These are phyloP conservation scores for Endotricha flammealis DNA, from an alignment of 2,888 invertebrate species.

Conservation along the genomic window DNA sequence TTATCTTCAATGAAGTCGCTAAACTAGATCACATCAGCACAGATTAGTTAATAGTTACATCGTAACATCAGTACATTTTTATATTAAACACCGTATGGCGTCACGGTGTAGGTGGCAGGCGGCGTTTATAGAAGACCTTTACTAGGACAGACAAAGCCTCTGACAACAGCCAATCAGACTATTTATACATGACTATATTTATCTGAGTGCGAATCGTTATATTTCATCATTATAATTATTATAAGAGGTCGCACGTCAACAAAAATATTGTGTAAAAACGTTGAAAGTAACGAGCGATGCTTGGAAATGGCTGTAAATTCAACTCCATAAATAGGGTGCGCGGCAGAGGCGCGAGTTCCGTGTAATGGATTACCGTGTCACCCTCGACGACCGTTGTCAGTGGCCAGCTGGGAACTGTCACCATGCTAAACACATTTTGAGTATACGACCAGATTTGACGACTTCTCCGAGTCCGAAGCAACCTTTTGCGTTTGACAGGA, in stretches of 20 bases:
- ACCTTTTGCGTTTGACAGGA: neutral
- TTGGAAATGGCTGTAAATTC: slow-evolving; percentile 8
- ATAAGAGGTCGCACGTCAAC: neutral
- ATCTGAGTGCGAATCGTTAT: too few relatives aligned
- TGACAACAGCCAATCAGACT: too few relatives aligned
- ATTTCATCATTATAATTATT: too few relatives aligned
- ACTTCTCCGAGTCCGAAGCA: neutral
- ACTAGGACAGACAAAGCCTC: too few relatives aligned
- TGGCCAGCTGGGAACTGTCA: slow-evolving; percentile 22
- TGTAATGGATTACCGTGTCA: slow-evolving; percentile 60
- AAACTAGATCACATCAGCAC: too few relatives aligned
- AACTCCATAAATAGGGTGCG: slow-evolving; percentile 8
- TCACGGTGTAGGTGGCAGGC: too few relatives aligned
- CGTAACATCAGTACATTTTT: too few relatives aligned
- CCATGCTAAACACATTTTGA: slow-evolving; percentile 3
- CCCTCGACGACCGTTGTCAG: slow-evolving; percentile 50
- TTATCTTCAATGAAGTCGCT: too few relatives aligned
- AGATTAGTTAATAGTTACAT: too few relatives aligned
- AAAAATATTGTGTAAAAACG: neutral
- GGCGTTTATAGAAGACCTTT: too few relatives aligned
- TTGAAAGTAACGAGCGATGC: neutral
- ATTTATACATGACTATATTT: too few relatives aligned
- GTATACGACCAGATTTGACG: slow-evolving; percentile 1
- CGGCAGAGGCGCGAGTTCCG: slow-evolving; percentile 11
- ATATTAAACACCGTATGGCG: too few relatives aligned